A percentile compares a stretch with the other conserved stretches of the same genome.
phyloP scores from a whole-genome alignment of 2,113 vertebrate genomes.

The Bolborhynchus lineola region DNA sequence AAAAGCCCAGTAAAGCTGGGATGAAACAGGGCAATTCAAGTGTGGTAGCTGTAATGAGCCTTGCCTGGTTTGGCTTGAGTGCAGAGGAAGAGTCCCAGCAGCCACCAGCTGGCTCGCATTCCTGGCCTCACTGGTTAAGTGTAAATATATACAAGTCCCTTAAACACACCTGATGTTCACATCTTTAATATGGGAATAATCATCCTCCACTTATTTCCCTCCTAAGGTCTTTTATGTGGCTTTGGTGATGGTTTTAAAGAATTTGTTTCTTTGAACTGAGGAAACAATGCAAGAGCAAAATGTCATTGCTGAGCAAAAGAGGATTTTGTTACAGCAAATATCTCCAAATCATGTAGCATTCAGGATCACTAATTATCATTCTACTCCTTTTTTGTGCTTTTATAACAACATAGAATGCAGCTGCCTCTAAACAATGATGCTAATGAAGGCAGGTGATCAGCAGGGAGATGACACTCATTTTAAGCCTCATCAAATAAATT shows the following conservation, averaged over 20 bases:
- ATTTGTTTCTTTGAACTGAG: background rate
- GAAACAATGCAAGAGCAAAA: background rate
- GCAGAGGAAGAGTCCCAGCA: background rate
- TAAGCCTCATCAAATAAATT: background rate
- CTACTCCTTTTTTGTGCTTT: background rate
- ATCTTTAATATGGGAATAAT: background rate
- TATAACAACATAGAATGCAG: background rate
- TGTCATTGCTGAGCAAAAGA: background rate
- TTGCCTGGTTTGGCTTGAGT: background rate
- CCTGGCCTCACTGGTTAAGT: background rate
- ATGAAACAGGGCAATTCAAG: background rate
- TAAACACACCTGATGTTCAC: background rate
- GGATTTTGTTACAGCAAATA: background rate
- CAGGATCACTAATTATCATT: background rate
- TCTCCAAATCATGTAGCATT: background rate
- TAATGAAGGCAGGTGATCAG: background rate
- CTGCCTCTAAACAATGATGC: background rate
- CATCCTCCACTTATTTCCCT: background rate
- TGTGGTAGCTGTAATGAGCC: background rate
- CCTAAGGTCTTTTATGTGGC: background rate
- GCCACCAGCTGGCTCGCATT: background rate
- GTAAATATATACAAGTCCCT: background rate
- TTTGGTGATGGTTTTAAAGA: background rate
- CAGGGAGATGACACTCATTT: background rate
- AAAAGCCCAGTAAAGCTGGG: background rate